Percentiles rank a stretch among this genome's conserved stretches.
Evolutionary conservation across 2,113 vertebrate species (phyloP).

Genomic region (Muscicapa adusta): DNA sequence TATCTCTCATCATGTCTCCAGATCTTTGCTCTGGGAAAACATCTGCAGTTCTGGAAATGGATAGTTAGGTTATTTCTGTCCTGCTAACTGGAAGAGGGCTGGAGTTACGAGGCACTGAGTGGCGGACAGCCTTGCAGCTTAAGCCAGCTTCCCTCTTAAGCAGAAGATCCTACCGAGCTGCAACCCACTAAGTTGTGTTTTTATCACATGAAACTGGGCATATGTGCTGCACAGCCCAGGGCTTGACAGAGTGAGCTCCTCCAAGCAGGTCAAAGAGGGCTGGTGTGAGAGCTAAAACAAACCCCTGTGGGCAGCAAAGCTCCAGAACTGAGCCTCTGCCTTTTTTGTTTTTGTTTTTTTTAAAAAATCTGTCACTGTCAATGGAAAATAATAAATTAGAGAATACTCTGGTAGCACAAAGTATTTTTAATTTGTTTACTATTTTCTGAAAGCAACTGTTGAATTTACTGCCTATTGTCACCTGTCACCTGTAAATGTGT

Average conservation of each 20-base stretch:
- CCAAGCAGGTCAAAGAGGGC: background rate
- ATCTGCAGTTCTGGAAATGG: slow-evolving; percentile 36
- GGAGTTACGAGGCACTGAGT: background rate
- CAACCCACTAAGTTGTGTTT: background rate
- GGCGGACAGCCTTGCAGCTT: background rate
- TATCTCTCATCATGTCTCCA: background rate
- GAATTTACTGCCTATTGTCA: background rate
- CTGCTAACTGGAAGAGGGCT: slow-evolving; percentile 52
- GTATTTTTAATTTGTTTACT: background rate
- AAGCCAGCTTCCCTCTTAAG: background rate
- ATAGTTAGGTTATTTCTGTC: slow-evolving; percentile 51
- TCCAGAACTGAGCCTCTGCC: background rate
- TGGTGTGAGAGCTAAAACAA: background rate
- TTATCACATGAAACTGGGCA: background rate
- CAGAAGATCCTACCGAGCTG: background rate
- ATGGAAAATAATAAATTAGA: background rate
- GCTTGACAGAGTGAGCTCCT: background rate
- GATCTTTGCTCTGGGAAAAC: slow-evolving; percentile 26
- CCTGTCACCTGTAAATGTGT: background rate
- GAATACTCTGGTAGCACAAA: background rate
- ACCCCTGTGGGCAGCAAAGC: background rate
- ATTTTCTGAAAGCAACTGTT: background rate
- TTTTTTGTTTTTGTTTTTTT: background rate
- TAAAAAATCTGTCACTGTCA: fast-evolving
- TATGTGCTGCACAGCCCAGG: background rate